Conservation (phyloP, 2,888 invertebrate genomes). For the Caenorhabditis uteleia region DNA sequence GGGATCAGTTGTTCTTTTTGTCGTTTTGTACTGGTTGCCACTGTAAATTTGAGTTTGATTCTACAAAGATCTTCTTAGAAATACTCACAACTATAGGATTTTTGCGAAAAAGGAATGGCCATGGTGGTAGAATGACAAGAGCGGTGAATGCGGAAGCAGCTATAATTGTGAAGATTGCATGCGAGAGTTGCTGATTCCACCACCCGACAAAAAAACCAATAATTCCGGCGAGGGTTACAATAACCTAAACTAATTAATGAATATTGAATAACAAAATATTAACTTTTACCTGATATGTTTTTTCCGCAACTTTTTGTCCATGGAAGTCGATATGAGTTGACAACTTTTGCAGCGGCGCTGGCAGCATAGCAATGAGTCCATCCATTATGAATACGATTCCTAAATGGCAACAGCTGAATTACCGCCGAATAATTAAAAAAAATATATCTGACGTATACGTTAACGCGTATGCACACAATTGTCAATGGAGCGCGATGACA, state of each 20-base stretch:
- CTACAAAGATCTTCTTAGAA: slow-evolving; percentile 8
- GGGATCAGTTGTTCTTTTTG: no score
- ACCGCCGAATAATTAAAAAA: no score
- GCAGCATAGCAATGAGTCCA: slow-evolving; percentile 63
- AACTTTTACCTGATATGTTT: slow-evolving; percentile 58
- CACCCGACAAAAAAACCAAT: slow-evolving; percentile 65
- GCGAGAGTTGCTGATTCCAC: slow-evolving; percentile 56
- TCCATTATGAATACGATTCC: no score
- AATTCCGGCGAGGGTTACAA: slow-evolving; percentile 59
- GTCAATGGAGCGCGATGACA: no score
- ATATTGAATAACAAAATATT: background rate
- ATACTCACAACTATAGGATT: slow-evolving; percentile 53
- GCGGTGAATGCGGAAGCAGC: slow-evolving; percentile 56
- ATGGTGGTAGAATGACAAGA: slow-evolving; percentile 64
- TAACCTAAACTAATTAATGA: slow-evolving; percentile 44
- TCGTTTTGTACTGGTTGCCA: slow-evolving; percentile 23
- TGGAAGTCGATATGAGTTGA: slow-evolving; percentile 63
- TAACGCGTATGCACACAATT: no score
- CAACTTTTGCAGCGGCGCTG: slow-evolving; percentile 49
- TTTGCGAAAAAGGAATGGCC: slow-evolving; percentile 64
- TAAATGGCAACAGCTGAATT: no score
- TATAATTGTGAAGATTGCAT: slow-evolving; percentile 52
- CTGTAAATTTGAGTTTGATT: slow-evolving; percentile 13
- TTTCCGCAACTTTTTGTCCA: slow-evolving; percentile 64
- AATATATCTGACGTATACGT: no score